Base-by-base conservation (phyloP, 92 coral and sea anemone genomes). In the Micromussa lordhowensis region DNA sequence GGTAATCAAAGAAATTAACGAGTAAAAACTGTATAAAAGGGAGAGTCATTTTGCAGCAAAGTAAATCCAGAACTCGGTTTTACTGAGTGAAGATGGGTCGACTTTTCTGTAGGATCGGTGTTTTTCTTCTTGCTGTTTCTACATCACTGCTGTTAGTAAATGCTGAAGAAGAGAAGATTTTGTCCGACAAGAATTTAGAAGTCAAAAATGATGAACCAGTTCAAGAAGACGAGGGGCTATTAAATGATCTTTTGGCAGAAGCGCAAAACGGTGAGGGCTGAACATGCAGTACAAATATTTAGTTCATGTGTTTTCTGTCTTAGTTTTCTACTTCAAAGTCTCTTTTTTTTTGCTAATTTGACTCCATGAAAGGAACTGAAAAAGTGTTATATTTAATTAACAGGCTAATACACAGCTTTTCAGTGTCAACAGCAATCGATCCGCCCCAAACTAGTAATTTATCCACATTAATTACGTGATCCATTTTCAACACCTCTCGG, bases 141-240 rank as follows among this genome's bases (percentile, higher is more conserved):
- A 16, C 66, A 44, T 44, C 51, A 48, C 31, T 69, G 78, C 30
- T 69, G 32, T n/a, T 36, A 21, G 32, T 11, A 19, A 68, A 29
- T 19, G 68, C 78, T 30, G 86, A 28, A 51, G 68, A 61, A 24
- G 86, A 82, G 59, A 63, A 81, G 78, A 49, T 69, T 82, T 64
- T 53, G 4, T 28, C 85, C 24, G 12, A 44, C 30, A 53, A 82
- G 70, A 68, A 69, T 26, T 22, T 68, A 40, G 59, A 30, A 49
- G 49, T 68, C 3, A 51, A 48, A 29, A 51, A 68, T 35, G 64
- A 82, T 48, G 78, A 82, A 22, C 73, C 55, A 36, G 86, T 19
- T 22, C 51, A 68, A 18, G 66, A 68, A 32, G 64, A 82, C 51
- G 30, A 69, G 48, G 32, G 19, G 3, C 57, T 69, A 3, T 51